These are phyloP conservation scores for Chrysoperla carnea DNA, from an alignment of 1,140 invertebrate genomes.

Conservation along the genomic window DNA sequence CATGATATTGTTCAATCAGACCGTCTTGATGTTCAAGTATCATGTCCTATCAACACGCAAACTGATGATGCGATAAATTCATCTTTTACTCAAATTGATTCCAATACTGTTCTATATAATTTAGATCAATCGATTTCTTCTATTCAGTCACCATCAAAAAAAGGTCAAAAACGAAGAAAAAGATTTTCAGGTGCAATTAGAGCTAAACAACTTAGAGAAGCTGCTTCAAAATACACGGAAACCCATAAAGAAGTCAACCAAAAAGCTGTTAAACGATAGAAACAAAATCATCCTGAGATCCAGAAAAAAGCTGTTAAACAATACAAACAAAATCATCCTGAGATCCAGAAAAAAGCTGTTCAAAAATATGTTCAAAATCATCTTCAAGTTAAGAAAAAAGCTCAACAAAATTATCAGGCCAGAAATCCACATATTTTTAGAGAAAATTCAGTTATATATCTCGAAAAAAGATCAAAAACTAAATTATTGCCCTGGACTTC, in stretches of 20 bases:
- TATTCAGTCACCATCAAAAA: background rate
- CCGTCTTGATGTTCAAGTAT: too few relatives aligned
- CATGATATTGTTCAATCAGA: too few relatives aligned
- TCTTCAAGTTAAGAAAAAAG: background rate
- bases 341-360: background rate
- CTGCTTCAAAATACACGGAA: background rate
- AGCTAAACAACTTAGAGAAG: constrained; percentile 1
- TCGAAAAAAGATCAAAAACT: too few relatives aligned
- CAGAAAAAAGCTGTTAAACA: background rate
- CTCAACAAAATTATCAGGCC: background rate
- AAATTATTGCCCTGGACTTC: too few relatives aligned
- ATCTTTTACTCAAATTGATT: too few relatives aligned
- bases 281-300: too few relatives aligned
- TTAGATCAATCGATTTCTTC: background rate
- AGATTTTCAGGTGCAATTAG: constrained; percentile 2
- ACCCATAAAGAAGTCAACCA: background rate
- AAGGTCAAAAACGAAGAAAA: constrained; percentile 2
- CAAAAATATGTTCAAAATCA: background rate
- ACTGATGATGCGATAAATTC: too few relatives aligned
- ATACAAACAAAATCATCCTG: background rate
- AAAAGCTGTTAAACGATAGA: too few relatives aligned
- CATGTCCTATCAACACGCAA: too few relatives aligned
- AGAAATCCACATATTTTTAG: too few relatives aligned
- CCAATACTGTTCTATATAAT: too few relatives aligned
- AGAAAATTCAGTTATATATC: too few relatives aligned